Evolutionary conservation across 2,113 vertebrate genomes (phyloP), one percentile per base, ranked within the genome.

Genomic region (Archocentrus centrarchus): DNA sequence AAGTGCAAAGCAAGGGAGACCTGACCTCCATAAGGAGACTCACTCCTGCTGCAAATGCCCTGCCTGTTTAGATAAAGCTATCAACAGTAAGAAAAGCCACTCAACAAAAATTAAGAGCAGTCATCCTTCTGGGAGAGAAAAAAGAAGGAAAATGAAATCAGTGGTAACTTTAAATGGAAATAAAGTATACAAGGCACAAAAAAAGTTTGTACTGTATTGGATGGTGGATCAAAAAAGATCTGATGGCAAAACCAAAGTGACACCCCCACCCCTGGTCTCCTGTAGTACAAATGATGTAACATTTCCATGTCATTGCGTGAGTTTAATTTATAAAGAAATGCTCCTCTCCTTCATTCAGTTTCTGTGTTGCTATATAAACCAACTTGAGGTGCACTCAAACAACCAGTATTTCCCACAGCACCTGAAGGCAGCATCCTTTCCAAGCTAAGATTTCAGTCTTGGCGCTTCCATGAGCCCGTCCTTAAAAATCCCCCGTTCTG

Each of bases 361-460:
- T 17, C 11, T 64, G 50, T 17, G 55, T 17, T 24, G 20, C 50
- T 15, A 6, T 15, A 6, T 35, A 57, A 18, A 11, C 24, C 7
- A 11, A 47, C 9, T 68, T 32, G 2, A 61, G 47, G 20, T 7
- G 22, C n/a, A 6, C 55, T 79, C 22, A 20, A 11, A 17, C 0
- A 0, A 0, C 0, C n/a, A 0, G 3, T 1, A 57, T 87, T 44
- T 88, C 89, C 91, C 35, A 85, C 81, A 24, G 63, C 11, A 4
- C 82, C 0, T 91, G 90, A 94, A 92, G 18, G 91, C 86, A 86
- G 15, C 90, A 57, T 0, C 50, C 4, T 11, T 66, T 70, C 68
- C 80, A 77, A 89, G 87, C 85, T 94, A 91, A 68, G 64, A 92
- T 95, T 93, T 94, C 92, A 90, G 81, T 84, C 59, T 80, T 88